phyloP scores from a whole-genome alignment of 2,888 invertebrate species.

The Dryococelus australis region DNA sequence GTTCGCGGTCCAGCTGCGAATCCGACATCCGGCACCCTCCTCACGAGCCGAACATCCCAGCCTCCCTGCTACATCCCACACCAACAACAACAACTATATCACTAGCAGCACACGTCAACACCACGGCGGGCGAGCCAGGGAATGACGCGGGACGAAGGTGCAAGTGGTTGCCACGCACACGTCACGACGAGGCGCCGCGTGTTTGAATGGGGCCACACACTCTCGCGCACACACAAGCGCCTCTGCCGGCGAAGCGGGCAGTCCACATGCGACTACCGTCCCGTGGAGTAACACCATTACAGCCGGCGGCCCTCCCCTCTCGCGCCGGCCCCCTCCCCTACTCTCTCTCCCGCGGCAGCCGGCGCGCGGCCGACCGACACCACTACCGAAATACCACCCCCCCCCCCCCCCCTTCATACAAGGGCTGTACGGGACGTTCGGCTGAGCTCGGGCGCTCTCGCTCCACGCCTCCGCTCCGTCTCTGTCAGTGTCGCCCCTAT shows the following conservation, averaged over 20 bases:
- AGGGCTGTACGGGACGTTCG: slow-evolving; percentile 51
- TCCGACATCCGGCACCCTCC: slow-evolving; percentile 28
- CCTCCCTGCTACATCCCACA: background rate
- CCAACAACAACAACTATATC: background rate
- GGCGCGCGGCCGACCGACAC: background rate
- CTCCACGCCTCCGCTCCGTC: background rate
- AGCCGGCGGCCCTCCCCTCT: slow-evolving; percentile 31
- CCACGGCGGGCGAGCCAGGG: background rate
- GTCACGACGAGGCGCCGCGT: background rate
- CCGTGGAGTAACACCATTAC: slow-evolving; percentile 11
- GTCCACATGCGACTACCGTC: slow-evolving; percentile 16
- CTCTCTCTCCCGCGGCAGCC: slow-evolving; percentile 21
- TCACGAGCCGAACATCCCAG: background rate
- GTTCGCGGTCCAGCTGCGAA: slow-evolving; percentile 35
- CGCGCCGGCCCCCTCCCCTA: slow-evolving; percentile 31
- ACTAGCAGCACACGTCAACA: background rate
- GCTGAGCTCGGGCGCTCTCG: slow-evolving; percentile 32
- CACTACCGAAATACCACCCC: slow-evolving; percentile 34
- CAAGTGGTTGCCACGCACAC: background rate
- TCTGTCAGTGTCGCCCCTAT: too few relatives aligned
- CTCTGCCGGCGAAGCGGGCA: slow-evolving; percentile 26
- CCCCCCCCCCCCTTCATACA: slow-evolving; percentile 39
- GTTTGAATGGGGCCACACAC: too few relatives aligned
- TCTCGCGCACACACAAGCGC: background rate
- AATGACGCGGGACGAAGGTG: background rate